These are phyloP conservation scores for Myiotriccus ornatus DNA, from an alignment of 2,797 vertebrate species.

Conservation along the genomic window DNA sequence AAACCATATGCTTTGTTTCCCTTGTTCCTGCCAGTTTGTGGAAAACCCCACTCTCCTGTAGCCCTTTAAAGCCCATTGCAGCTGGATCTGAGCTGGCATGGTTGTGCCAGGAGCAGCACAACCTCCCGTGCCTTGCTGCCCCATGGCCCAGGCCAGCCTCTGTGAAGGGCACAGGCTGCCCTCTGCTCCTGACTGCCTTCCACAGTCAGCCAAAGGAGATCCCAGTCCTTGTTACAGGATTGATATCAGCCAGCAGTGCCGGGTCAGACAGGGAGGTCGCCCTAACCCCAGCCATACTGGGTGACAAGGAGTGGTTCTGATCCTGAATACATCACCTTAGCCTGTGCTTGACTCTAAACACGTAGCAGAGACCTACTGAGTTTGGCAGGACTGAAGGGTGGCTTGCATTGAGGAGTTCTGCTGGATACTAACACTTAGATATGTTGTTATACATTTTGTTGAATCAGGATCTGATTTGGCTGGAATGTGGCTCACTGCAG, in stretches of 20 bases:
- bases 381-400: not conserved
- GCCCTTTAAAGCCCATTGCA: rapidly evolving
- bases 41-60: not conserved
- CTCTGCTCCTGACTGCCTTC: not conserved
- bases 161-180: not conserved
- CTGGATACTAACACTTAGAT: not conserved
- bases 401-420: not conserved
- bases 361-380: not conserved
- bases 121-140: not conserved
- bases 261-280: no score
- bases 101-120: rapidly evolving
- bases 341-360: not conserved
- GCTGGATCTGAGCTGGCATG: not conserved
- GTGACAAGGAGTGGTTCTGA: not conserved
- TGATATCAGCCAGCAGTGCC: not conserved
- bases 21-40: rapidly evolving
- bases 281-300: not conserved
- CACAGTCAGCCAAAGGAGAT: rapidly evolving
- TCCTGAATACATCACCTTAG: not conserved
- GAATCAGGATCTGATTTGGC: not conserved
- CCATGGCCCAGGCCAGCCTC: not conserved
- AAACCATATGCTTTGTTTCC: not conserved
- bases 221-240: not conserved
- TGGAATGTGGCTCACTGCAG: not conserved
- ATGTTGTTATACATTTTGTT: not conserved